Conservation (phyloP, 2,888 invertebrate species). For the Xanthorhoe designata region DNA sequence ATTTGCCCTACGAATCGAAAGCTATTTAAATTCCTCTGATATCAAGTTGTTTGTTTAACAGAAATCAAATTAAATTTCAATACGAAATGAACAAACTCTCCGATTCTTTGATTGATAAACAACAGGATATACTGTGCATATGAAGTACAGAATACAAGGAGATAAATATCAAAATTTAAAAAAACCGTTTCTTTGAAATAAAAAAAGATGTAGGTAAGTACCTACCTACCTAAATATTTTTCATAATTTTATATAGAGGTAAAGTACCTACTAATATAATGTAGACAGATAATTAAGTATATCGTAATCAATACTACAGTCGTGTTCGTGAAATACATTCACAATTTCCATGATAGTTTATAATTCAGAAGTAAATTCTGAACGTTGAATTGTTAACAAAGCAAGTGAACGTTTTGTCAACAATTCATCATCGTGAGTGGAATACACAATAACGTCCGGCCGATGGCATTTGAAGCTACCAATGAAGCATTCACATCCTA, state of each 20-base stretch:
- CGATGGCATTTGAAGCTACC: conserved; percentile 45
- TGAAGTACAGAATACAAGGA: too few relatives aligned
- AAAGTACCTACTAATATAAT: too few relatives aligned
- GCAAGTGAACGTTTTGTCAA: conserved; percentile 61
- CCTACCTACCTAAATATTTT: too few relatives aligned
- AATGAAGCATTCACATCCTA: conserved; percentile 39
- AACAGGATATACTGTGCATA: too few relatives aligned
- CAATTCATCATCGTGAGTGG: conserved; percentile 52
- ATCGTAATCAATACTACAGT: neutral
- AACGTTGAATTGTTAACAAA: conserved; percentile 35
- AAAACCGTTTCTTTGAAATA: neutral
- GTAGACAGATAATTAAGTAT: neutral
- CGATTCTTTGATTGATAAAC: too few relatives aligned
- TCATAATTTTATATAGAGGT: too few relatives aligned
- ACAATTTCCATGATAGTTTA: conserved; percentile 7
- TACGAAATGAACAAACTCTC: neutral
- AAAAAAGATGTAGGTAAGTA: too few relatives aligned
- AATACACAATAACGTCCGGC: conserved; percentile 65
- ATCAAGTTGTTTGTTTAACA: conserved; percentile 4
- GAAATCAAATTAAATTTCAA: neutral
- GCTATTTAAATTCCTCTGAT: conserved; percentile 13
- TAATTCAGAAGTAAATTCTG: conserved; percentile 16
- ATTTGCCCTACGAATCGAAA: conserved; percentile 18
- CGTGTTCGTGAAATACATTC: neutral
- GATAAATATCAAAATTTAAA: neutral